phyloP scores from a whole-genome alignment of 2,888 invertebrate species.

The Rugalucina vietnamica region DNA sequence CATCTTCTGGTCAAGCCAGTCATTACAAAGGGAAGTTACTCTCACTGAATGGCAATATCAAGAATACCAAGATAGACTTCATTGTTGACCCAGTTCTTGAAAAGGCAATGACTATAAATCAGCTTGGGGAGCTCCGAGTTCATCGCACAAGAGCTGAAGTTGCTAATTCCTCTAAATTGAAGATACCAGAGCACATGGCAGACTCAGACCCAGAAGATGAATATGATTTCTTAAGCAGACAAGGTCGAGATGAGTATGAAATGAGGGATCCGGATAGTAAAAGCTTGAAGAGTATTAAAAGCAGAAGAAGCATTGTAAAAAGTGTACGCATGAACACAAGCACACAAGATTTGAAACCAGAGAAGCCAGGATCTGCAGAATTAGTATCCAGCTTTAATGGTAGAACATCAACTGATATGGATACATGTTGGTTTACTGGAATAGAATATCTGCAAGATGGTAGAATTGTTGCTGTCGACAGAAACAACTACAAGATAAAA shows the following conservation, averaged over 20 bases:
- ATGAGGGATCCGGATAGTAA: too few species aligned
- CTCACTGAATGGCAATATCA: slow-evolving; percentile 49
- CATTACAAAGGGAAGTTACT: slow-evolving; percentile 52
- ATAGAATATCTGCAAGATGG: slow-evolving; percentile 54
- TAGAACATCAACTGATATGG: slow-evolving; percentile 52
- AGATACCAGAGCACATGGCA: background rate
- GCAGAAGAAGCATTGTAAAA: background rate
- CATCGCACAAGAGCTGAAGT: slow-evolving; percentile 40
- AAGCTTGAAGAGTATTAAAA: background rate
- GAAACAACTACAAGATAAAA: slow-evolving; percentile 66
- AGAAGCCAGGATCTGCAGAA: background rate
- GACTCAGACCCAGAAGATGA: slow-evolving; percentile 59
- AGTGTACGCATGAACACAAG: background rate
- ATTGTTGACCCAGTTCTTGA: slow-evolving; percentile 51
- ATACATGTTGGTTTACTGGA: slow-evolving; percentile 65
- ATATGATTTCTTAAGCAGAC: slow-evolving; percentile 20
- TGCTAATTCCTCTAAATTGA: slow-evolving; percentile 7
- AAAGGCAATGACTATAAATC: slow-evolving; percentile 47
- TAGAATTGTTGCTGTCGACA: slow-evolving; percentile 57
- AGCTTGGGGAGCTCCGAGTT: slow-evolving; percentile 57
- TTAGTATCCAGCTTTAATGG: slow-evolving; percentile 31
- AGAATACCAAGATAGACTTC: slow-evolving; percentile 54
- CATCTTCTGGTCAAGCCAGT: slow-evolving; percentile 41
- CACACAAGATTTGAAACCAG: background rate
- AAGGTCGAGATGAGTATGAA: background rate